Evolutionary conservation across 2,797 vertebrate species (phyloP), one percentile per base, ranked within the genome.

Genomic region (Coracias cyanogaster): DNA sequence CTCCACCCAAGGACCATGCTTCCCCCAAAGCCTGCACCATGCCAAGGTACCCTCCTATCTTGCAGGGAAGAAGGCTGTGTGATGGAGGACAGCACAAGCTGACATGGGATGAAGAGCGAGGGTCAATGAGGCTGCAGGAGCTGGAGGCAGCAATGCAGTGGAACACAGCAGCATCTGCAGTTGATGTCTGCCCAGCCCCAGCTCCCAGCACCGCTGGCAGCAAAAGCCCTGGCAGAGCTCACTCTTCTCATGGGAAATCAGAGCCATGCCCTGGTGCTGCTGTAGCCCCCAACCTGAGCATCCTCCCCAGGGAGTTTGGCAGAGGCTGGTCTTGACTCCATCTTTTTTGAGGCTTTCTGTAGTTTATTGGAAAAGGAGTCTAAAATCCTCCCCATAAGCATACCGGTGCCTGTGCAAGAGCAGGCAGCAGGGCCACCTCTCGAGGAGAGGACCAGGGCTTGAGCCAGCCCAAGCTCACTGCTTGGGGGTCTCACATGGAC

Each of bases 31-130:
- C 24, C 15, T 20, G 6, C 6, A 7, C 26, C 3, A 0, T 16
- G 43, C 43, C 1, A 1, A 71, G 41, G 52, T 74, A 62, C 26
- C 49, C 46, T 61, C 48, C 82, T 24, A 16, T 6, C 54, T 66
- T 6, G 0, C 0, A 0, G 24, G 26, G 25, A 29, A 54, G 66
- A 55, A 78, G n/a, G 33, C 49, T 64, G 54, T 0, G 2, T 10
- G 61, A 29, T 1, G 1, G 45, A 61, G 62, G n/a, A 41, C 15
- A 35, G 70, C n/a, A 66, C 0, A 1, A 55, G 66, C 41, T 2
- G 5, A 33, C 62, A 7, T 1, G 5, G 29, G 76, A 7, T 3
- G 13, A 51, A 20, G 52, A 24, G 6, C 1, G 2, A 45, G 46
- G 17, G 1, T 48, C 0, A 5, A 29, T 52, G 52, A 52, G 21